A percentile compares a stretch with the other conserved stretches of the same genome.
Conservation (phyloP, 2,113 vertebrate genomes). For the Monopterus albus region DNA sequence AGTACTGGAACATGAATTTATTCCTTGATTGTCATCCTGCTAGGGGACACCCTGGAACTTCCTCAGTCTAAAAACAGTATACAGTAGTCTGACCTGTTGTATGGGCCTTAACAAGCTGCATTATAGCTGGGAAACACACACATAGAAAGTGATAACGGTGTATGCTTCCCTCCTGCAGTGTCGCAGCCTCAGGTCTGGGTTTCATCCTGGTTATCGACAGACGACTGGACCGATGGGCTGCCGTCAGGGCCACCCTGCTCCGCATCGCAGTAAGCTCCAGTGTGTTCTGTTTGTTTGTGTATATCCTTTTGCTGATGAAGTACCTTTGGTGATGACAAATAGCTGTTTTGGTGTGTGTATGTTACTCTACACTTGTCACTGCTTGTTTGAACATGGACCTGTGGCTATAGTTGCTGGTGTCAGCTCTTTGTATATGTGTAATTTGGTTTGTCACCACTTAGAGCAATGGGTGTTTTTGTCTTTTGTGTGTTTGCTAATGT, state of each 20-base stretch:
- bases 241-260: constrained; percentile 93
- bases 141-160: constrained; percentile 17
- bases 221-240: constrained; percentile 97
- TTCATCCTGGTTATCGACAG: constrained; percentile 98
- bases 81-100: neutral
- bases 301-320: constrained; percentile 32
- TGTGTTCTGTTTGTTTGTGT: neutral
- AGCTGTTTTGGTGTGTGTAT: constrained; percentile 31
- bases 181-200: constrained; percentile 90
- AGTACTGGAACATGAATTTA: neutral
- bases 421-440: constrained; percentile 47
- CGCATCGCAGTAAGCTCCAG: constrained; percentile 90
- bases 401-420: constrained; percentile 46
- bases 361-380: constrained; percentile 9
- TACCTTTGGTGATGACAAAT: constrained; percentile 2
- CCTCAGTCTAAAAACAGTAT: too few relatives aligned
- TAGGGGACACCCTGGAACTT: too few relatives aligned
- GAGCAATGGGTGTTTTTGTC: constrained; percentile 48
- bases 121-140: neutral
- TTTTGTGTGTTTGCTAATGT: neutral
- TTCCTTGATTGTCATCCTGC: too few relatives aligned
- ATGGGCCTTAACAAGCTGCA: neutral
- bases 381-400: constrained; percentile 36
- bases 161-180: constrained; percentile 75
- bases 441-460: constrained; percentile 47